These are phyloP conservation scores for Agrilus cyanescens DNA, from an alignment of 2,888 invertebrate genomes.

Conservation along the genomic window DNA sequence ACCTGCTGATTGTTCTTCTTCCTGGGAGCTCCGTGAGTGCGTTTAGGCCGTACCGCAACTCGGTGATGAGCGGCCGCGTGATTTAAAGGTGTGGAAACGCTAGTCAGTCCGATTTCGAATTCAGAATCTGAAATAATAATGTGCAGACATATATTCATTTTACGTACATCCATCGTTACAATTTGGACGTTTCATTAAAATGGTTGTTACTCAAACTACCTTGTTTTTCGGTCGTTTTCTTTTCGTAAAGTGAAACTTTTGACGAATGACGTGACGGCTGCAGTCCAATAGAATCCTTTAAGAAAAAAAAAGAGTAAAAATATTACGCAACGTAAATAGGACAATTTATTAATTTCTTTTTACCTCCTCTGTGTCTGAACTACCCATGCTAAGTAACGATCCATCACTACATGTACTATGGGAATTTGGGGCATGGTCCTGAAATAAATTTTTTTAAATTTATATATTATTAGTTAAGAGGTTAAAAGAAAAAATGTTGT, in stretches of 20 bases:
- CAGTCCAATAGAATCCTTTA: conserved; percentile 35
- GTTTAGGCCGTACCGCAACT: conserved; percentile 64
- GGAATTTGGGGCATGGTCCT: conserved; percentile 37
- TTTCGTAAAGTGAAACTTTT: conserved; percentile 34
- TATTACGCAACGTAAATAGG: no score
- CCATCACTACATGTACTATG: conserved; percentile 57
- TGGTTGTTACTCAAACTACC: conserved; percentile 22
- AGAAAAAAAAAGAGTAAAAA: no score
- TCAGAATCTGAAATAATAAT: conserved; percentile 25
- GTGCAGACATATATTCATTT: neutral
- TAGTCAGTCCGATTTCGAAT: conserved; percentile 37
- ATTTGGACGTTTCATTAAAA: no score
- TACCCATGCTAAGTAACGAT: conserved; percentile 68
- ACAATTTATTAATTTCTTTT: no score
- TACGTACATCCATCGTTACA: neutral
- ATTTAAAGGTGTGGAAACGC: conserved; percentile 51
- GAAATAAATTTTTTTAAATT: conserved; percentile 20
- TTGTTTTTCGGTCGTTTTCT: conserved; percentile 22
- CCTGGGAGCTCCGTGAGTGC: conserved; percentile 62
- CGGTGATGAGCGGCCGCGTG: conserved; percentile 72
- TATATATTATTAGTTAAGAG: neutral
- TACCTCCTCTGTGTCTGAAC: conserved; percentile 64
- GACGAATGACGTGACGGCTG: conserved; percentile 34
- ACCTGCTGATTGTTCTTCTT: conserved; percentile 48
- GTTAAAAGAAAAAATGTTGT: no score